Evolutionary conservation across 1,140 invertebrate species (phyloP), one percentile per base, ranked within the genome.

Genomic region (Trichogramma pretiosum): DNA sequence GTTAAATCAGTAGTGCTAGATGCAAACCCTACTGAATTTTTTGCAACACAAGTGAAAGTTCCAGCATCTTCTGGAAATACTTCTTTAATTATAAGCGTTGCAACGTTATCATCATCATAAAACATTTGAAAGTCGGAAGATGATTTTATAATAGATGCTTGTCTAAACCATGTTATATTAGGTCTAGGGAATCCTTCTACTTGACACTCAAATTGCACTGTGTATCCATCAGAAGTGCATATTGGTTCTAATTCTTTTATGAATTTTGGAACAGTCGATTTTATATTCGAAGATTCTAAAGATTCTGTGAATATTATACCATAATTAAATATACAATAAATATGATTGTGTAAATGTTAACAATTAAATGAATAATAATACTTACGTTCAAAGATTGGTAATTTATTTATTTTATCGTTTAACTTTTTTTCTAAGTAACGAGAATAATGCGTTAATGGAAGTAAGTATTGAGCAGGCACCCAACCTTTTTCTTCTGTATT

Each of bases 61-160:
- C 93, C 95, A 2, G 93, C 89, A 70, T 99, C 95, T 76, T 98
- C 94, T 0, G 93, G 90, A 68, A 93, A 95, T 1, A 96, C 90
- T 77, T 98, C 94, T 42, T 84, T 81, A 53, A 98, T 96, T 17
- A 96, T 85, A 16, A 99, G 70, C 3, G 89, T 93, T 0, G 89
- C 89, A 1, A 91, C 86, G 64, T 91, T 93, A 47, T 93, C 88
- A 52, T 92, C 88, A 60, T 91, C 88, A 59, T 93, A 94, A 65
- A 85, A 92, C 68, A 93, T 91, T 77, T 93, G 79, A 74, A 93
- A 93, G 59, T 93, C 90, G 58, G 81, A 79, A 0, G 89, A 91
- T 30, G 83, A 84, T 70, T 93, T 92, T 19, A 94, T 90, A 48
- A 93, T 89, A 11, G 87, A 85, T 0, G 89, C 92, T 73, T 94